A percentile compares a stretch with the other conserved stretches of the same genome.
These are phyloP conservation scores for Pseudoatta argentina DNA, from an alignment of 1,140 invertebrate species.

Conservation along the genomic window DNA sequence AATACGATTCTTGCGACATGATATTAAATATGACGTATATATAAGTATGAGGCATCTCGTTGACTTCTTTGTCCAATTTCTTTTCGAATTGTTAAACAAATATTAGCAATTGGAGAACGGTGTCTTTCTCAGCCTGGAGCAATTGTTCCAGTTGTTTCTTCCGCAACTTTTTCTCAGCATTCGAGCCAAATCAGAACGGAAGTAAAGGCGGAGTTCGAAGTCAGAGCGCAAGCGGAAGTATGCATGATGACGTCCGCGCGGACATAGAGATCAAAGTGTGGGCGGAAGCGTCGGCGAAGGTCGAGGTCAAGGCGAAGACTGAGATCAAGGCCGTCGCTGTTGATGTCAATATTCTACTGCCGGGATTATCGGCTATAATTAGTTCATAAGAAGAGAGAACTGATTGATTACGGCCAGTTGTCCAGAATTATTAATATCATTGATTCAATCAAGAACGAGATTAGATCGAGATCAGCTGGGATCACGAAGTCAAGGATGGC, in stretches of 20 bases:
- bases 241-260: neutral
- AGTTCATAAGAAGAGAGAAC: neutral
- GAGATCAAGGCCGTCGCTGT: constrained; percentile 8
- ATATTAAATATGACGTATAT: neutral
- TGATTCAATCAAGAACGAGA: neutral
- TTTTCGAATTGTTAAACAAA: constrained; percentile 11
- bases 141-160: neutral
- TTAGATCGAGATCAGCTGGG: neutral
- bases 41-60: constrained; percentile 21
- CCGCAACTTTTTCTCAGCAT: neutral
- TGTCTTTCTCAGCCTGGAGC: neutral
- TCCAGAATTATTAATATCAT: neutral
- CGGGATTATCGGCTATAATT: neutral
- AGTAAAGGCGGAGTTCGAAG: neutral
- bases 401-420: neutral
- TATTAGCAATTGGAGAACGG: constrained; percentile 11
- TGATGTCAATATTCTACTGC: neutral
- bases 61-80: neutral
- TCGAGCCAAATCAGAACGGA: neutral
- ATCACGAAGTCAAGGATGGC: neutral
- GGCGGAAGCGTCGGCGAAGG: neutral
- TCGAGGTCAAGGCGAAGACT: neutral
- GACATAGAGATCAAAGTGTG: neutral
- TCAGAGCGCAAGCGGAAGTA: neutral
- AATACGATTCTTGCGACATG: neutral